Evolutionary conservation across 2,113 vertebrate species (phyloP).

Genomic region (Odobenus rosmarus): DNA sequence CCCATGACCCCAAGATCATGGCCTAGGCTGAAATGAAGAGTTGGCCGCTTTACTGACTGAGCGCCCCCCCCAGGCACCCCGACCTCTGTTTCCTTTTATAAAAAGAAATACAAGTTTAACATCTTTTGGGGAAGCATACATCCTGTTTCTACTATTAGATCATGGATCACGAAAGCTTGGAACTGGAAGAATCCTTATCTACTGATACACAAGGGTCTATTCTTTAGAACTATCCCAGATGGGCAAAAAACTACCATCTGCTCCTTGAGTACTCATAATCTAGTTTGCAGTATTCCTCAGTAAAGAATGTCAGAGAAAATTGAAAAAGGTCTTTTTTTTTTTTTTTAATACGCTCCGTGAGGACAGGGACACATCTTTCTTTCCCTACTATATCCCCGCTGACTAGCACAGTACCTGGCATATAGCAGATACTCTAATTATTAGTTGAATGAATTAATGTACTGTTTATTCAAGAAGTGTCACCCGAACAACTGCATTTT

Average conservation of each 20-base stretch:
- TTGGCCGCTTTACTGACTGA: not conserved
- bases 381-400: not conserved
- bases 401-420: not conserved
- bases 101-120: constrained; percentile 37
- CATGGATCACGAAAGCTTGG: constrained; percentile 53
- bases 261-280: constrained; percentile 56
- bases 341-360: not conserved
- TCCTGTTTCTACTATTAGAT: constrained; percentile 68
- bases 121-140: constrained; percentile 52
- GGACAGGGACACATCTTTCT: not conserved
- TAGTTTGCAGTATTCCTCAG: constrained; percentile 47
- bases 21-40: not conserved
- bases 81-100: constrained; percentile 44
- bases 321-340: not conserved
- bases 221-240: constrained; percentile 72
- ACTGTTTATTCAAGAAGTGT: constrained; percentile 27
- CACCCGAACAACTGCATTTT: not conserved
- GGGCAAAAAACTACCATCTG: constrained; percentile 67
- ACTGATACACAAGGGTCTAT: constrained; percentile 63
- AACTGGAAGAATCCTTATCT: constrained; percentile 68
- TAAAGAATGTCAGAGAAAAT: not conserved
- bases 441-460: not conserved
- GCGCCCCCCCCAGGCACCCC: not conserved
- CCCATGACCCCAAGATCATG: not conserved
- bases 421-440: not conserved